phyloP scores from a whole-genome alignment of 2,797 vertebrate species.

The Phataginus tetradactyla region DNA sequence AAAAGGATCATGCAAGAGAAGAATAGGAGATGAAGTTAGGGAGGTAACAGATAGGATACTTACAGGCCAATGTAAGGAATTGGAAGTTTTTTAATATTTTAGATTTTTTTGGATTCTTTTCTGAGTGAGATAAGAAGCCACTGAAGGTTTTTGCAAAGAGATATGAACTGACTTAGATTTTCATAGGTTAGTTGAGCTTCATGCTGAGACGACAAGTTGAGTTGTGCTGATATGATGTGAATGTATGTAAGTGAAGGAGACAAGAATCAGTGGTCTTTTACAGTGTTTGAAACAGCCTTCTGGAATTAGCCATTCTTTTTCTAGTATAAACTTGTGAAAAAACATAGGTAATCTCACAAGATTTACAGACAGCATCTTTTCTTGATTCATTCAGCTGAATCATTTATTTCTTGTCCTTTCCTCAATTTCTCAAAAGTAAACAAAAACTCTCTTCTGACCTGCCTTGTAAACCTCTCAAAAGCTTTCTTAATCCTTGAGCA shows the following conservation, averaged over 20 bases:
- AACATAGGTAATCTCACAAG: background rate
- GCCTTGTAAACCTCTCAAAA: background rate
- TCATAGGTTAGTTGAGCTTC: background rate
- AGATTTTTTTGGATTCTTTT: background rate
- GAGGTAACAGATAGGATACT: background rate
- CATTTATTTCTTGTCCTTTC: conserved; percentile 5
- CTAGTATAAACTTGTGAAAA: background rate
- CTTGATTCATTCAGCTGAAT: background rate
- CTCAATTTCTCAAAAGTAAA: conserved; percentile 24
- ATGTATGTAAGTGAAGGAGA: background rate
- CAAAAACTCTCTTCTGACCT: background rate
- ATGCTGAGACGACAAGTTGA: background rate
- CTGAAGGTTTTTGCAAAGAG: background rate
- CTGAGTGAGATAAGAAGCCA: background rate
- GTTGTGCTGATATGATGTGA: background rate
- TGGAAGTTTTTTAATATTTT: background rate
- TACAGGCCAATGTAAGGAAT: background rate
- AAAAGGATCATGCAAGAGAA: background rate
- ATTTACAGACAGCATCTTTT: background rate
- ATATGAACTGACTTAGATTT: background rate
- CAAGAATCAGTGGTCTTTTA: background rate
- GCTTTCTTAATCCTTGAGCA: background rate
- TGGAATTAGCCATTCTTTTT: conserved; percentile 11
- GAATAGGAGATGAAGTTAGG: background rate
- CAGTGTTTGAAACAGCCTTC: background rate